Evolutionary conservation across 2,888 invertebrate species (phyloP).

Genomic region (Mythimna pallens): DNA sequence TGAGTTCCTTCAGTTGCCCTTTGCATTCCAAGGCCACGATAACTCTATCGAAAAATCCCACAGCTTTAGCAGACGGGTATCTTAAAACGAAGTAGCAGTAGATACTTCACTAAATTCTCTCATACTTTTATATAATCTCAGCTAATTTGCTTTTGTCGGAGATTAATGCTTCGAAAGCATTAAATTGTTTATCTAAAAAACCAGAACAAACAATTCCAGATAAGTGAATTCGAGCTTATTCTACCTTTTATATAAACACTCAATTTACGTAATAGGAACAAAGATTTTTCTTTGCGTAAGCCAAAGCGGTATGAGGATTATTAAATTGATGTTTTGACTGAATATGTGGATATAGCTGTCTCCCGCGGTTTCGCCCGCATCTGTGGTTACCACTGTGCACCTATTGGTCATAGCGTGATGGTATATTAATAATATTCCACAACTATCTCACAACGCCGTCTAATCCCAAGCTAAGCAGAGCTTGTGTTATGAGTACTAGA

Average conservation of each 20-base stretch:
- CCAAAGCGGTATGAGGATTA: background rate
- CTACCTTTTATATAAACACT: slow-evolving; percentile 4
- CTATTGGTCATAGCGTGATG: too few relatives aligned
- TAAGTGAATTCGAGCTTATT: slow-evolving; percentile 25
- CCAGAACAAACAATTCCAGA: slow-evolving; percentile 30
- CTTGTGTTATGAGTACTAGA: too few relatives aligned
- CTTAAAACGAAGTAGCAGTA: background rate
- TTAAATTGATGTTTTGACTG: slow-evolving; percentile 10
- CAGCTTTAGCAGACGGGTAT: too few relatives aligned
- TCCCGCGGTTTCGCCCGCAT: too few relatives aligned
- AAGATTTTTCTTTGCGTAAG: background rate
- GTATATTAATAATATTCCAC: too few relatives aligned
- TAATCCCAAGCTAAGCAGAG: too few relatives aligned
- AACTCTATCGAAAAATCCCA: too few relatives aligned
- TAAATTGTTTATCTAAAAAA: slow-evolving; percentile 37
- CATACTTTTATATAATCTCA: slow-evolving; percentile 16
- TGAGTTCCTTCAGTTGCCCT: too few relatives aligned
- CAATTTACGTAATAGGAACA: slow-evolving; percentile 10
- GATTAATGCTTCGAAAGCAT: background rate
- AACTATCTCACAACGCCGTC: too few relatives aligned
- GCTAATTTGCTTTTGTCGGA: slow-evolving; percentile 29
- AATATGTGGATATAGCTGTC: background rate
- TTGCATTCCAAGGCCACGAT: too few relatives aligned
- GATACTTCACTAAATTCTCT: slow-evolving; percentile 17
- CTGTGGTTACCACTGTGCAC: too few relatives aligned